Evolutionary conservation across 2,113 vertebrate genomes (phyloP).

Genomic region (Vulpes ferrilata): DNA sequence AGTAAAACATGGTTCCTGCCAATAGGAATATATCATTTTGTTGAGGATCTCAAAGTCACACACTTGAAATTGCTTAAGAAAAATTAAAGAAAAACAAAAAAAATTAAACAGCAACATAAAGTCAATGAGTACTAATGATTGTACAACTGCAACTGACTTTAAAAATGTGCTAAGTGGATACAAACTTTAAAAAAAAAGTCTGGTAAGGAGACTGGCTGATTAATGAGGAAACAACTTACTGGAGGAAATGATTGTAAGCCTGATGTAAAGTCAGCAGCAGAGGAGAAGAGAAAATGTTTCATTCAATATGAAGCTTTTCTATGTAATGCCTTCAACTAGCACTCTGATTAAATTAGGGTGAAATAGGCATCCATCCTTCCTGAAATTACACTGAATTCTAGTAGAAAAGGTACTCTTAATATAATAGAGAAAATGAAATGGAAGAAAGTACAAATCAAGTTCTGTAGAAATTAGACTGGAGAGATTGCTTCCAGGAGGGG

Average conservation of each 20-base stretch:
- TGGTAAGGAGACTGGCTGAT: neutral
- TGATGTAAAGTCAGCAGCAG: neutral
- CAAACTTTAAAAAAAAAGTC: neutral
- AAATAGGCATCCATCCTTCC: neutral
- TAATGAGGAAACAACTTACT: constrained; percentile 23
- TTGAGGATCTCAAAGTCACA: constrained; percentile 19
- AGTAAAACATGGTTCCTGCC: constrained; percentile 16
- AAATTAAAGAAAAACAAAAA: constrained; percentile 28
- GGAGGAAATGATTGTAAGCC: neutral
- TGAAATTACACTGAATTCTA: constrained; percentile 39
- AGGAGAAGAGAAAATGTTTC: neutral
- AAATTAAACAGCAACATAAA: constrained; percentile 1
- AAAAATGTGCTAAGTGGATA: neutral
- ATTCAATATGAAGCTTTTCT: constrained; percentile 46
- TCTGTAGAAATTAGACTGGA: neutral
- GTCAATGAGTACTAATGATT: constrained; percentile 26
- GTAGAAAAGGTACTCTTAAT: constrained; percentile 8
- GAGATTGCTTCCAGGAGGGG: neutral
- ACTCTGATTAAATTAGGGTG: neutral
- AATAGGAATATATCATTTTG: constrained; percentile 15
- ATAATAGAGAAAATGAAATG: constrained; percentile 39
- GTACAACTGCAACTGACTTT: neutral
- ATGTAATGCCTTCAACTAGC: neutral
- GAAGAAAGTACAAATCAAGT: constrained; percentile 38
- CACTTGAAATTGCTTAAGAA: constrained; percentile 45